Evolutionary conservation across 2,797 vertebrate species (phyloP), one percentile per base, ranked within the genome.

Genomic region (Carcharodon carcharias): DNA sequence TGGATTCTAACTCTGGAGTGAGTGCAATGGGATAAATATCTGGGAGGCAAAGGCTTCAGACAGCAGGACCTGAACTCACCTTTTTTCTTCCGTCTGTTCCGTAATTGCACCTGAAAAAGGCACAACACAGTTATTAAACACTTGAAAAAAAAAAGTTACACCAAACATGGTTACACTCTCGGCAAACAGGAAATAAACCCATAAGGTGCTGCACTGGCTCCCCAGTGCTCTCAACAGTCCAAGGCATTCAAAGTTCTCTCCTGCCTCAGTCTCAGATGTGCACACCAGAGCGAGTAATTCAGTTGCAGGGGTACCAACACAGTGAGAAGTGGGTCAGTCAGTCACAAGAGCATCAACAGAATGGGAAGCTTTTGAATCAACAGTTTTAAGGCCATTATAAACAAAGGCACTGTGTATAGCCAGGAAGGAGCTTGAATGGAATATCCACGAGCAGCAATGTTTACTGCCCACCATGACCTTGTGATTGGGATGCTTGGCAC

Each of bases 51-150:
- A 67, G 40, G n/a, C n/a, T 67, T 93, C n/a, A 93, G 61, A 93
- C 18, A 67, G 23, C 21, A 93, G 31, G n/a, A 67, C n/a, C 23
- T 67, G 7, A 0, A 77, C 94, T 73, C 94, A 95, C 94, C 94
- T 35, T 95, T 95, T 56, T 95, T 95, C 67, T 71, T 95, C 28
- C 94, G 69, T 28, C 94, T 95, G 94, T 54, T 95, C 8, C 94
- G 94, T 77, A 95, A 77, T 56, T 56, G 45, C 65, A n/a, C 28
- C 94, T 95, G 94, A 73, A 73, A 95, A 54, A 77, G 50, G 16
- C 12, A 92, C 18, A 85, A 50, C 40, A 85, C 21, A 45, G 21
- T 85, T 45, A 65, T 40, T 93, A 23, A 45, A 67, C 3, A 45
- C 11, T 12, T 93, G 61, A 93, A 67, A 93, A 50, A n/a, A n/a